These are phyloP conservation scores for Brenthis daphne DNA, from an alignment of 2,888 invertebrate genomes.

Conservation along the genomic window DNA sequence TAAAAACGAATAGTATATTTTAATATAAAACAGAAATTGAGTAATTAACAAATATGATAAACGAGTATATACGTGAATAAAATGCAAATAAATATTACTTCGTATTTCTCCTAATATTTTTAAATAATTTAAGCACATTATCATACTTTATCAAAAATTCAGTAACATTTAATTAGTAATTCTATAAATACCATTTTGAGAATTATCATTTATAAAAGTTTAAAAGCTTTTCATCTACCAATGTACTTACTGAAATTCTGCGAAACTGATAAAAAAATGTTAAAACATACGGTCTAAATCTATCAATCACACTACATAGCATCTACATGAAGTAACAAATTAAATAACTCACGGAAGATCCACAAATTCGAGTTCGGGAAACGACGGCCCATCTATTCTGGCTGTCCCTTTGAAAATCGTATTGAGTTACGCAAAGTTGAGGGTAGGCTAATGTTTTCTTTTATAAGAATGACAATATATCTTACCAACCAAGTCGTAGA, in stretches of 20 bases:
- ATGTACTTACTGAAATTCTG: not conserved
- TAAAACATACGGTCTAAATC: constrained; percentile 15
- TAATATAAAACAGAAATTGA: too few relatives aligned
- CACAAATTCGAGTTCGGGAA: constrained; percentile 67
- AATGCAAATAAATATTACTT: too few relatives aligned
- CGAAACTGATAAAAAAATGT: not conserved
- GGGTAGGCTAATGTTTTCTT: constrained; percentile 30
- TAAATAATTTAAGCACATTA: too few relatives aligned
- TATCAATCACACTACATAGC: constrained; percentile 40
- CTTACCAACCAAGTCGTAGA: not conserved
- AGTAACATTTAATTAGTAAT: too few relatives aligned
- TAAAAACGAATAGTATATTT: too few relatives aligned
- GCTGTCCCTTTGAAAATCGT: constrained; percentile 63
- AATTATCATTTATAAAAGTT: too few relatives aligned
- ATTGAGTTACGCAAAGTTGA: constrained; percentile 43
- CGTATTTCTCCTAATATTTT: too few relatives aligned
- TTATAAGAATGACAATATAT: constrained; percentile 18
- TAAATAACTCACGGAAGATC: constrained; percentile 77
- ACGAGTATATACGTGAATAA: too few relatives aligned
- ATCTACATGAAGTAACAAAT: constrained; percentile 62
- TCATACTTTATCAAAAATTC: too few relatives aligned
- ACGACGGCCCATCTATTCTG: constrained; percentile 73
- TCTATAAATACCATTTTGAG: too few relatives aligned
- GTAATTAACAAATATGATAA: too few relatives aligned
- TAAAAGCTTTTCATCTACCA: too few relatives aligned